Conservation (phyloP, 1,140 invertebrate genomes). For the Branchinecta lynchi region DNA sequence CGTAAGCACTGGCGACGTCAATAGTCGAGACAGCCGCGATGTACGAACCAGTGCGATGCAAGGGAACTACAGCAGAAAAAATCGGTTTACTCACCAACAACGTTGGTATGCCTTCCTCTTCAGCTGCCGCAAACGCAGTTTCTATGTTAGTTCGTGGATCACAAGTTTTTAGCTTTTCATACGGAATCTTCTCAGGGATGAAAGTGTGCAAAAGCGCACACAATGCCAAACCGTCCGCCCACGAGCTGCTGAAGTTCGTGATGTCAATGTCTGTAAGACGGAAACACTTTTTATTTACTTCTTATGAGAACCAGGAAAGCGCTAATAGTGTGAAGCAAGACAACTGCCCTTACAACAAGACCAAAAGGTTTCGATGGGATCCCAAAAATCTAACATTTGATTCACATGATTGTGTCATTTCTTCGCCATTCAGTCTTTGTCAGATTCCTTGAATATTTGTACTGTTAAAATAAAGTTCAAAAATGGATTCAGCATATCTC, state of each 20-base stretch:
- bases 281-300: not conserved
- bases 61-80: not conserved
- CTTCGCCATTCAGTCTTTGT: no score
- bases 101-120: conserved; percentile 70
- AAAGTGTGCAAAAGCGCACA: conserved; percentile 80
- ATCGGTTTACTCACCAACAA: conserved; percentile 51
- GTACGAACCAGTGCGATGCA: no score
- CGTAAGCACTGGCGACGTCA: not conserved
- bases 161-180: conserved; percentile 52
- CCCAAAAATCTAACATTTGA: no score
- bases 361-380: no score
- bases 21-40: not conserved
- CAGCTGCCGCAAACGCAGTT: conserved; percentile 74
- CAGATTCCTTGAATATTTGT: no score
- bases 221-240: conserved; percentile 80
- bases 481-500: no score
- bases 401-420: no score
- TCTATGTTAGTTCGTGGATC: conserved; percentile 75
- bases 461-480: no score
- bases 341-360: no score
- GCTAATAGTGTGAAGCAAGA: no score
- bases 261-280: conserved; percentile 58
- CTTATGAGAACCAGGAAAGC: no score
- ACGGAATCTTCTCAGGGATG: conserved; percentile 64
- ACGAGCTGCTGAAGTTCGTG: conserved; percentile 80